These are phyloP conservation scores for Sitodiplosis mosellana DNA, from an alignment of 1,140 invertebrate species.

Conservation along the genomic window DNA sequence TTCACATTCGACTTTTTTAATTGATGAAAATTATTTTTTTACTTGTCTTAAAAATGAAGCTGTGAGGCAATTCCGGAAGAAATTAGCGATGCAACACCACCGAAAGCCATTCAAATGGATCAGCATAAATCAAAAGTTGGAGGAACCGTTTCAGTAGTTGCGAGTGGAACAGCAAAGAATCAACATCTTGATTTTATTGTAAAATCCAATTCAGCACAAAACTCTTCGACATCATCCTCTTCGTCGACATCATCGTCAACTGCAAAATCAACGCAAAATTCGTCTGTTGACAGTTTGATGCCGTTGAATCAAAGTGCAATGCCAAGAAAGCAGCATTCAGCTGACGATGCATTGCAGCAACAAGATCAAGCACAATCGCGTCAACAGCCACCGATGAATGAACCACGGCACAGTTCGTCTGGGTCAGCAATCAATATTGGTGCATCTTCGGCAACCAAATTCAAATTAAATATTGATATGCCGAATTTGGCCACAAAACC, in stretches of 20 bases:
- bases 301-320: conserved; percentile 4
- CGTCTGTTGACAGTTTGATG: not conserved
- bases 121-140: not conserved
- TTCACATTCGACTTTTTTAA: too few species aligned
- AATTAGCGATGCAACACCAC: conserved; percentile 31
- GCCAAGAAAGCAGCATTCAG: conserved; percentile 22
- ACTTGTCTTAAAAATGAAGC: conserved; percentile 46
- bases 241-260: not conserved
- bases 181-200: not conserved
- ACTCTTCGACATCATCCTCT: not conserved
- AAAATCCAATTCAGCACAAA: not conserved
- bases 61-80: conserved; percentile 82
- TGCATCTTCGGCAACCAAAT: conserved; percentile 11
- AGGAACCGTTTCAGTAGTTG: not conserved
- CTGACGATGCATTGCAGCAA: conserved; percentile 15
- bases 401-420: not conserved
- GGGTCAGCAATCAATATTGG: conserved; percentile 10
- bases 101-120: not conserved
- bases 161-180: not conserved
- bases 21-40: too few species aligned
- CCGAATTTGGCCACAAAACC: conserved; percentile 23
- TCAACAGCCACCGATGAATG: not conserved
- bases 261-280: not conserved
- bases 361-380: not conserved
- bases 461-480: conserved; percentile 10